Evolutionary conservation across 1,140 invertebrate genomes (phyloP), one percentile per base, ranked within the genome.

Genomic region (Leptinotarsa undecemlineata): DNA sequence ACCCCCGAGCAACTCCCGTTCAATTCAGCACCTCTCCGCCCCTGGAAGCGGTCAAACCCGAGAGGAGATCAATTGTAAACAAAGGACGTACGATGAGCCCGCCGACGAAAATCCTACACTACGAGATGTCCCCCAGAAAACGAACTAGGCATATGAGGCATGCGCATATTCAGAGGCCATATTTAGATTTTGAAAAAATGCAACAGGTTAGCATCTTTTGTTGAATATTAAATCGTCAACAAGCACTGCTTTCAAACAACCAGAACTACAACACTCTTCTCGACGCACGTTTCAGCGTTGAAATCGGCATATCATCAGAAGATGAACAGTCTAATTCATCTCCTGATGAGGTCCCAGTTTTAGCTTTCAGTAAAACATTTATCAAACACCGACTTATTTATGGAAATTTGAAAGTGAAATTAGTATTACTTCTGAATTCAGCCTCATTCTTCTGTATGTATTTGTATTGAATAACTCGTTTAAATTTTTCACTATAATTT

Each of bases 131-230:
- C 69, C 89, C 89, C 23, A 86, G 90, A 79, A 88, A 92, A 85
- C 86, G 91, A 84, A 89, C 91, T 82, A 81, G 87, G 83, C 87
- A 90, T 86, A 87, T 87, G 85, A 85, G 89, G 85, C 85, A 89
- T 87, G 82, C 90, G 76, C 88, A 90, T 88, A 82, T 90, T 76
- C 93, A 93, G 82, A 89, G 95, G 84, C 95, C 95, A 77, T 95
- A 94, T 87, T 90, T 97, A 82, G 95, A 97, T 88, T 97, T 97
- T 86, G 95, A 97, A 87, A 97, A 97, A 89, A 97, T 97, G 95
- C 95, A 96, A 88, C 92, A 94, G 91, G 93, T 94, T 88, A 87
- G 83, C 76, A 17, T 57, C n/a, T 21, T 47, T 68, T 48, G 33
- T 15, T 17, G 33, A 11, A 42, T 42, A 42, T 42, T 42, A 11